phyloP scores from a whole-genome alignment of 1,140 invertebrate species.

The Monomorium pharaonis region DNA sequence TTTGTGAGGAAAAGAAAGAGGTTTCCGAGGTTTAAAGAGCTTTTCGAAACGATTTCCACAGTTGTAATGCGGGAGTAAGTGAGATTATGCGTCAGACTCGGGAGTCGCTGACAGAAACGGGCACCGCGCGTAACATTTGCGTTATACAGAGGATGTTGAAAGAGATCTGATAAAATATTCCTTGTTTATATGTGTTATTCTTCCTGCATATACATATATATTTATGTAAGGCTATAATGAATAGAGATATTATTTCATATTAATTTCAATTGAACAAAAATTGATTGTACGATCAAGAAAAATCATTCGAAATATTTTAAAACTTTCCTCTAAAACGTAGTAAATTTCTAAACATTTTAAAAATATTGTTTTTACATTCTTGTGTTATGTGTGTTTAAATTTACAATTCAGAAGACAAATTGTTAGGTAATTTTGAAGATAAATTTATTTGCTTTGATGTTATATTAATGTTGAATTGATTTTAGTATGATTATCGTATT shows the following conservation, averaged over 20 bases:
- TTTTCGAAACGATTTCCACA: not conserved
- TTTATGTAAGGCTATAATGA: too few species aligned
- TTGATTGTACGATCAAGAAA: not conserved
- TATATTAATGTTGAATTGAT: not conserved
- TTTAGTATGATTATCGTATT: not conserved
- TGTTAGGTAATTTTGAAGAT: not conserved
- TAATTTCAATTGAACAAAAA: constrained; percentile 12
- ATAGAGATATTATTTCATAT: not conserved
- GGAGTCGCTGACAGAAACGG: not conserved
- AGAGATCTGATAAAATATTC: not conserved
- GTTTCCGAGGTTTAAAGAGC: not conserved
- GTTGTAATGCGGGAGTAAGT: not conserved
- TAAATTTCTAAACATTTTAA: not conserved
- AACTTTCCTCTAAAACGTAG: too few species aligned
- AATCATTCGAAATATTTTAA: not conserved
- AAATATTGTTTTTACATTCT: not conserved
- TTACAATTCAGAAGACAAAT: not conserved
- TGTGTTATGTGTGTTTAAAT: not conserved
- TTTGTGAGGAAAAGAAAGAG: not conserved
- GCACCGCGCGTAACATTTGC: not conserved
- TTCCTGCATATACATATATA: not conserved
- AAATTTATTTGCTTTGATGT: not conserved
- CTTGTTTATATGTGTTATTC: not conserved
- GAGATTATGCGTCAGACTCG: not conserved
- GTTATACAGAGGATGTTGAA: not conserved